phyloP scores from a whole-genome alignment of 2,797 vertebrate species.

The Hydrophis major region DNA sequence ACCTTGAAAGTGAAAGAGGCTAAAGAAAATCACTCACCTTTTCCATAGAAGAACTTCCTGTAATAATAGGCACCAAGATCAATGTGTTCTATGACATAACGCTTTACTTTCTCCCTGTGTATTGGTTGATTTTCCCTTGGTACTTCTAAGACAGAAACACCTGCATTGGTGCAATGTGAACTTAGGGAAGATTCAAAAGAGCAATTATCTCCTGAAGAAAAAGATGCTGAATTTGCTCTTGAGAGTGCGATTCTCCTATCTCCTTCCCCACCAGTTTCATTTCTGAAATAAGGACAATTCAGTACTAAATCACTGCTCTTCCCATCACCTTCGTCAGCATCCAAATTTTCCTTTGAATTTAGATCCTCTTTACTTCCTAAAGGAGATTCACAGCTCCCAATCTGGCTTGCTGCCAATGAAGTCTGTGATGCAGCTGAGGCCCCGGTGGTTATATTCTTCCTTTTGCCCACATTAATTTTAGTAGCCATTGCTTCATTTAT shows the following conservation, averaged over 20 bases:
- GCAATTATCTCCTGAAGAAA: slow-evolving; percentile 84
- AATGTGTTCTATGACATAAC: slow-evolving; percentile 97
- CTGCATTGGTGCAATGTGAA: slow-evolving; percentile 98
- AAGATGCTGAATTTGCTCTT: slow-evolving; percentile 81
- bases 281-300: slow-evolving; percentile 91
- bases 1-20: background rate
- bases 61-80: slow-evolving; percentile 98
- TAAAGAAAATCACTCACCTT: slow-evolving; percentile 77
- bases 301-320: slow-evolving; percentile 89
- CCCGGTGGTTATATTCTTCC: slow-evolving; percentile 94
- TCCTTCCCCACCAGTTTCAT: slow-evolving; percentile 93
- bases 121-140: slow-evolving; percentile 93
- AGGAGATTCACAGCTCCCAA: slow-evolving; percentile 82
- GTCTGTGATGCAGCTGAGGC: slow-evolving; percentile 90
- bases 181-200: slow-evolving; percentile 95
- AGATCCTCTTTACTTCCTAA: slow-evolving; percentile 92
- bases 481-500: slow-evolving; percentile 91
- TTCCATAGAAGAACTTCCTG: slow-evolving; percentile 95
- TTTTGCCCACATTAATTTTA: slow-evolving; percentile 81
- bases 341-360: slow-evolving; percentile 90
- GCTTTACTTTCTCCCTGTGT: slow-evolving; percentile 96
- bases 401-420: slow-evolving; percentile 67
- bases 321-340: slow-evolving; percentile 90
- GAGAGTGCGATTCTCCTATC: slow-evolving; percentile 91
- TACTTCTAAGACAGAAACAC: slow-evolving; percentile 94